Percentiles rank a stretch among this genome's conserved stretches.
These are phyloP conservation scores for Xenentodon cancila DNA, from an alignment of 2,797 vertebrate genomes.

Conservation along the genomic window DNA sequence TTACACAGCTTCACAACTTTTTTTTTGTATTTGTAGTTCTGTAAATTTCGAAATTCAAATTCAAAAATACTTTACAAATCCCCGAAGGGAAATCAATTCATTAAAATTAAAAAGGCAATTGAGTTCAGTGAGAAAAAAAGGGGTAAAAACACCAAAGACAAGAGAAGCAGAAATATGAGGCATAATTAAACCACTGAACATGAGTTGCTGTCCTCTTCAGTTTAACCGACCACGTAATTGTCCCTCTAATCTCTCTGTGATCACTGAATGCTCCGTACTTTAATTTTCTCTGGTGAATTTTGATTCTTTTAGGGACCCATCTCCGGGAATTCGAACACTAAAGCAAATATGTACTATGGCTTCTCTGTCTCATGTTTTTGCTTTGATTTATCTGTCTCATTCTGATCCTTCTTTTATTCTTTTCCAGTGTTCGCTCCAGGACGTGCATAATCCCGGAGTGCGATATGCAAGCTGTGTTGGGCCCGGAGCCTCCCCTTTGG, in stretches of 20 bases:
- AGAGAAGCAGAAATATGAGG: not conserved
- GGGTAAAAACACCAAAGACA: slow-evolving; percentile 1
- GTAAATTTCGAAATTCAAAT: too few relatives aligned
- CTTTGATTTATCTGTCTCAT: slow-evolving; percentile 50
- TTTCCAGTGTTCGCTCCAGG: slow-evolving; percentile 34
- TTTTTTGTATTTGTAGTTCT: too few relatives aligned
- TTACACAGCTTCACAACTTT: too few relatives aligned
- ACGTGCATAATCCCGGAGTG: slow-evolving; percentile 45
- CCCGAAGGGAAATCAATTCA: too few relatives aligned
- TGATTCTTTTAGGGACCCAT: slow-evolving; percentile 3
- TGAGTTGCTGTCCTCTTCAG: slow-evolving; percentile 22
- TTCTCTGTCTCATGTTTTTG: slow-evolving; percentile 36
- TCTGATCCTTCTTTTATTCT: slow-evolving; percentile 22
- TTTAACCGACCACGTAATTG: slow-evolving; percentile 31
- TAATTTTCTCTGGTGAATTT: slow-evolving; percentile 22
- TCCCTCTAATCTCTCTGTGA: slow-evolving; percentile 23
- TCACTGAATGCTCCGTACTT: not conserved
- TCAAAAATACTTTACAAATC: too few relatives aligned
- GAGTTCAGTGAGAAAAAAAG: slow-evolving; percentile 1
- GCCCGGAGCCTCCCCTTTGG: slow-evolving; percentile 59
- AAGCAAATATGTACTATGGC: slow-evolving; percentile 23
- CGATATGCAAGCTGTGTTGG: slow-evolving; percentile 72
- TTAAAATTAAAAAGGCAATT: not conserved
- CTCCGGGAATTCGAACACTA: slow-evolving; percentile 15
- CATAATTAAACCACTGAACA: slow-evolving; percentile 26